phyloP scores from a whole-genome alignment of 2,113 vertebrate species.

The Edolisoma coerulescens region DNA sequence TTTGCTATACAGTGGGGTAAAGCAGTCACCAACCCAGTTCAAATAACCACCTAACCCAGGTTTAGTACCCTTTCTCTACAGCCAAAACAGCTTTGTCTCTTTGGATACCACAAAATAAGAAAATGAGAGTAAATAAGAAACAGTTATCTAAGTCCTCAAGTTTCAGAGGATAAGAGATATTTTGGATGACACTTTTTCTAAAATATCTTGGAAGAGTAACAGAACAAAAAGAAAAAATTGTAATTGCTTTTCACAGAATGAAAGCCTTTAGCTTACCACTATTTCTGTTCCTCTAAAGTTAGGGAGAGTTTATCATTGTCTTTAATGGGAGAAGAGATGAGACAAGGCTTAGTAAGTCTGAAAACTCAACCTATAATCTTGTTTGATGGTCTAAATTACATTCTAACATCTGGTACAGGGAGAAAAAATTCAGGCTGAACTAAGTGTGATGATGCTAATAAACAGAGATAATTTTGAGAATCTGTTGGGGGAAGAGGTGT shows the following conservation, averaged over 20 bases:
- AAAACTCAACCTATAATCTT: neutral
- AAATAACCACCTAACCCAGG: neutral
- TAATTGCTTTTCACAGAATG: neutral
- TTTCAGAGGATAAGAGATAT: neutral
- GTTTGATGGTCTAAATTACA: neutral
- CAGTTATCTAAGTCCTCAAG: neutral
- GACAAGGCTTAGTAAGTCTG: neutral
- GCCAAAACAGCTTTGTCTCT: neutral
- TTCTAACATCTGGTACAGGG: neutral
- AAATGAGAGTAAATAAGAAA: neutral
- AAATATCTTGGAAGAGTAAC: neutral
- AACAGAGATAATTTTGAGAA: neutral
- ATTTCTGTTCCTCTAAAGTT: neutral
- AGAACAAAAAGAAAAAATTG: too few species aligned
- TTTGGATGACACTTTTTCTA: neutral
- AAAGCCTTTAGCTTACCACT: neutral
- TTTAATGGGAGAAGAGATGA: neutral
- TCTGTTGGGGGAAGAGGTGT: neutral
- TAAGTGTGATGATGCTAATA: neutral
- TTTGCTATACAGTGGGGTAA: neutral
- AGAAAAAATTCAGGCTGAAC: neutral
- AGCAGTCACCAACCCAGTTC: neutral
- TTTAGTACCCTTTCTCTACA: neutral
- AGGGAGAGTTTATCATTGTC: neutral
- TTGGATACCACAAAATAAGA: neutral